These are phyloP conservation scores for Tragelaphus scriptus DNA, from an alignment of 2,113 vertebrate genomes.

Conservation along the genomic window DNA sequence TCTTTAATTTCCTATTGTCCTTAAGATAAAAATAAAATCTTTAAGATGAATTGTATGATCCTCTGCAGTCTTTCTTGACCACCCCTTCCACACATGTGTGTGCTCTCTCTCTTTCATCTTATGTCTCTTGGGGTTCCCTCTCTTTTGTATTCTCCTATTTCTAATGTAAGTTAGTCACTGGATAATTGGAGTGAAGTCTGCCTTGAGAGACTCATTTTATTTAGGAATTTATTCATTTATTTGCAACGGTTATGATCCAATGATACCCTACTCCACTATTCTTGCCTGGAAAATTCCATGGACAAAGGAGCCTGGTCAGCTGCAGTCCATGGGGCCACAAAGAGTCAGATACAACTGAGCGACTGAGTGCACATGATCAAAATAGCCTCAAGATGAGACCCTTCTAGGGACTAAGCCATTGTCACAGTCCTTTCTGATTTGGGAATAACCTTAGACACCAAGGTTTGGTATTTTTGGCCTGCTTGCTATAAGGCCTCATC, in stretches of 20 bases:
- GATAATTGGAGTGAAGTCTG: background rate
- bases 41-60: background rate
- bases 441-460: background rate
- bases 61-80: background rate
- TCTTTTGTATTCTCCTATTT: background rate
- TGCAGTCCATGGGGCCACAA: background rate
- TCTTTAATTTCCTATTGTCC: background rate
- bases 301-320: background rate
- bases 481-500: background rate
- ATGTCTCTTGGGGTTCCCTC: background rate
- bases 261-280: background rate
- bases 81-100: background rate
- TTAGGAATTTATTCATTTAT: background rate
- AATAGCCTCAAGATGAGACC: background rate
- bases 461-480: background rate
- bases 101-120: background rate
- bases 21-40: background rate
- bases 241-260: background rate
- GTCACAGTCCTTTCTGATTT: background rate
- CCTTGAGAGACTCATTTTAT: background rate
- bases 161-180: background rate
- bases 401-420: background rate
- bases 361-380: fast-evolving
- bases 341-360: background rate
- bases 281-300: background rate